A percentile compares a stretch with the other conserved stretches of the same genome.
Evolutionary conservation across 2,888 invertebrate genomes (phyloP).

Genomic region (Epistrophe eligans): DNA sequence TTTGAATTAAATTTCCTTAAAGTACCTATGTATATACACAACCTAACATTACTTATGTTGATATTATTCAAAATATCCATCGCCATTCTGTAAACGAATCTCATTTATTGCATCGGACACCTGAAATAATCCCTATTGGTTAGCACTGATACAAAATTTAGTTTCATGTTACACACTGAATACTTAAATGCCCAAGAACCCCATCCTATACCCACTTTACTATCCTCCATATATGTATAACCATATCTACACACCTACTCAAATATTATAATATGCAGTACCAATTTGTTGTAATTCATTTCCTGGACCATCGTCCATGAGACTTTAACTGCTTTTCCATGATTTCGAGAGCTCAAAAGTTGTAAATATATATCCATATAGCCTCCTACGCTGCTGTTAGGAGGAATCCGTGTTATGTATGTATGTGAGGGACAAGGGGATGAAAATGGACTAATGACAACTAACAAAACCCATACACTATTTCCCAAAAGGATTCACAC

Average conservation of each 20-base stretch:
- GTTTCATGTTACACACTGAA: conserved; percentile 59
- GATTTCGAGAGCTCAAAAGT: conserved; percentile 55
- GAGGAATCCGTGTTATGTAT: neutral
- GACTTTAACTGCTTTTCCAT: conserved; percentile 70
- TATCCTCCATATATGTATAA: neutral
- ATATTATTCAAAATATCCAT: conserved; percentile 45
- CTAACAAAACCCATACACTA: conserved; percentile 65
- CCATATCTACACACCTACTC: neutral
- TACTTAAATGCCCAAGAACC: conserved; percentile 32
- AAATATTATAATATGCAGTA: conserved; percentile 22
- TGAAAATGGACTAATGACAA: conserved; percentile 56
- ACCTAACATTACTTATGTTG: conserved; percentile 32
- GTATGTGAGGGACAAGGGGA: neutral
- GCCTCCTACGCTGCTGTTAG: neutral
- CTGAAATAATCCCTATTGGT: conserved; percentile 69
- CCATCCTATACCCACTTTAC: neutral
- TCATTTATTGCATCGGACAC: conserved; percentile 65
- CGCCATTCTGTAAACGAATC: conserved; percentile 48
- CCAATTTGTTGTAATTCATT: conserved; percentile 73
- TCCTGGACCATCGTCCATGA: conserved; percentile 58
- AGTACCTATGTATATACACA: neutral
- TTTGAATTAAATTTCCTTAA: conserved; percentile 37
- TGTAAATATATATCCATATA: conserved; percentile 23
- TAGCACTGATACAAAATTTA: conserved; percentile 68
- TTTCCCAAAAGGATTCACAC: conserved; percentile 71